phyloP scores from a whole-genome alignment of 2,113 vertebrate genomes.

The Malaclemys terrapin region DNA sequence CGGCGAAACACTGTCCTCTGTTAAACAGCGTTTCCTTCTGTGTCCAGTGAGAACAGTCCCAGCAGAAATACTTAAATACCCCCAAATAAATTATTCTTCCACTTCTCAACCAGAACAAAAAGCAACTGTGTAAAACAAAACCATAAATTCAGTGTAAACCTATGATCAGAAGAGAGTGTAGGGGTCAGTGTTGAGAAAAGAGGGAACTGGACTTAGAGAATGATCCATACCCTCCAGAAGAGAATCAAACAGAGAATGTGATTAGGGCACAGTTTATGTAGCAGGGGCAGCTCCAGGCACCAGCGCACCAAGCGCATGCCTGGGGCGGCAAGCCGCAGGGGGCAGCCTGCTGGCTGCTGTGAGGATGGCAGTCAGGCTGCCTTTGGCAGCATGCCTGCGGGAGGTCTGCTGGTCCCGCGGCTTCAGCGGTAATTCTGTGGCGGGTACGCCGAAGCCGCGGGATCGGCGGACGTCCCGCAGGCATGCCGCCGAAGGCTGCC shows the following conservation, averaged over 20 bases:
- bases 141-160: slow-evolving; percentile 14
- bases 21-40: neutral
- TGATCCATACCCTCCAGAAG: neutral
- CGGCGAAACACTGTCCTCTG: neutral
- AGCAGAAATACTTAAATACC: slow-evolving; percentile 3
- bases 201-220: neutral
- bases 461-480: no score
- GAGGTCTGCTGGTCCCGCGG: no score
- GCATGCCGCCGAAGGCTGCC: no score
- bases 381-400: no score
- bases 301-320: no score
- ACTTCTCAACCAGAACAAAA: neutral
- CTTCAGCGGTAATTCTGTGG: no score
- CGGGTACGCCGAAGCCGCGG: no score
- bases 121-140: neutral
- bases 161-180: neutral
- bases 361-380: no score
- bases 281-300: no score
- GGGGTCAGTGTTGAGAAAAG: neutral
- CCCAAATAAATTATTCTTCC: slow-evolving; percentile 31
- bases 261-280: neutral
- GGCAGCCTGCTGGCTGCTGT: no score
- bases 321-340: no score
- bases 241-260: slow-evolving; percentile 1
- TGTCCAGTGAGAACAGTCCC: neutral